phyloP scores from a whole-genome alignment of 2,113 vertebrate species.

The Elanus axillaris region DNA sequence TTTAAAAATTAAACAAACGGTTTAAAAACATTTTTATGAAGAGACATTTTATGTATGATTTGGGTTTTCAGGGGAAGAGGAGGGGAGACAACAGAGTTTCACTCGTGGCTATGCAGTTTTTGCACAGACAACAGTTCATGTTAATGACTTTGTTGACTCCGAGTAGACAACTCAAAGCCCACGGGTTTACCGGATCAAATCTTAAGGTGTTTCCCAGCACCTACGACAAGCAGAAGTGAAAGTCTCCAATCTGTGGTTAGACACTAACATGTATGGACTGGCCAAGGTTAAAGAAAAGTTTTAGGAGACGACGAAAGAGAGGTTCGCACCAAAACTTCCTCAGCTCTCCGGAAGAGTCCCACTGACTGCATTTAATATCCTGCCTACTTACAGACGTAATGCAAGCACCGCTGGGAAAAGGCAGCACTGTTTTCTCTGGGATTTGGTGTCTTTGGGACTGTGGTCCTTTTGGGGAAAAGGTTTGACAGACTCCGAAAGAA shows the following conservation, averaged over 20 bases:
- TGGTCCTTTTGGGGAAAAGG: background rate
- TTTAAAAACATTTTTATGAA: background rate
- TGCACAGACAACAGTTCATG: background rate
- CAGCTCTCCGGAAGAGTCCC: background rate
- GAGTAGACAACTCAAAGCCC: rapidly evolving
- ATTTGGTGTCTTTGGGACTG: background rate
- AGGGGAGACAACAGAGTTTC: background rate
- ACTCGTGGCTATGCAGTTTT: background rate
- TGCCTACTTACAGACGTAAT: background rate
- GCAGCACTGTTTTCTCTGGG: background rate
- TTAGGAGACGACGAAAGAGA: background rate
- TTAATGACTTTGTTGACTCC: rapidly evolving
- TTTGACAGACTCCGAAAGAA: background rate
- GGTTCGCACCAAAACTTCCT: background rate
- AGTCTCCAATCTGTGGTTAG: background rate
- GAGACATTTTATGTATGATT: background rate
- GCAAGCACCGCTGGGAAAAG: background rate
- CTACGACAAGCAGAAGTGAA: background rate
- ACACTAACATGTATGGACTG: background rate
- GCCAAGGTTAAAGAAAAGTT: background rate
- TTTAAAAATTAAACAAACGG: background rate
- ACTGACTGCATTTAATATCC: background rate
- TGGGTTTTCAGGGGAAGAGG: background rate
- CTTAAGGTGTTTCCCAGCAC: background rate
- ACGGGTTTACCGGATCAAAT: background rate